phyloP scores from a whole-genome alignment of 2,797 vertebrate genomes.

The Danio tinwini region DNA sequence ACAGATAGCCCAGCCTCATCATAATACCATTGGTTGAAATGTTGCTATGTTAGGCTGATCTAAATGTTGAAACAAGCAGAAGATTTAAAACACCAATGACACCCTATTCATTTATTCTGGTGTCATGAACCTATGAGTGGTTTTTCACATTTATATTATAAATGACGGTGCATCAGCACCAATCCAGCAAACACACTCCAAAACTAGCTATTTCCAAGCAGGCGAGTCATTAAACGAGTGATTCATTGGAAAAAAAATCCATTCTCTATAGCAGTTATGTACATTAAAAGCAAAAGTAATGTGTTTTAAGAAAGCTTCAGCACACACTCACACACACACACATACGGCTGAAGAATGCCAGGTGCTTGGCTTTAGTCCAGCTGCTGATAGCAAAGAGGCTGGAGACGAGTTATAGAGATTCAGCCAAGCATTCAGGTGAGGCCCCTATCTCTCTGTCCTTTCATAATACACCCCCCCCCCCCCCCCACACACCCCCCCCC shows the following conservation, averaged over 20 bases:
- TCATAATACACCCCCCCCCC: conserved; percentile 67
- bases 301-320: conserved; percentile 1
- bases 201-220: neutral
- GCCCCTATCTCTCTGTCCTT: conserved; percentile 61
- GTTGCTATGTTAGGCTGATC: no score
- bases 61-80: no score
- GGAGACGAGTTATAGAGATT: conserved; percentile 74
- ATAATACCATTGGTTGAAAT: no score
- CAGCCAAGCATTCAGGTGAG: conserved; percentile 77
- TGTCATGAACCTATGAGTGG: no score
- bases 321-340: conserved; percentile 10
- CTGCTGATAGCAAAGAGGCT: conserved; percentile 41
- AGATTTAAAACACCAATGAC: no score
- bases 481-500: conserved; percentile 41
- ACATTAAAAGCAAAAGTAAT: conserved; percentile 12
- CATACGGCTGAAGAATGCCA: conserved; percentile 41
- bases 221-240: neutral
- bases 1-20: no score
- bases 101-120: no score
- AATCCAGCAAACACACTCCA: neutral
- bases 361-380: conserved; percentile 45
- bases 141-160: no score
- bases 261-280: conserved; percentile 11
- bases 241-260: neutral
- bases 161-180: neutral